Conservation (phyloP, 2,888 invertebrate genomes). For the Lissocephala sabroskyi region DNA sequence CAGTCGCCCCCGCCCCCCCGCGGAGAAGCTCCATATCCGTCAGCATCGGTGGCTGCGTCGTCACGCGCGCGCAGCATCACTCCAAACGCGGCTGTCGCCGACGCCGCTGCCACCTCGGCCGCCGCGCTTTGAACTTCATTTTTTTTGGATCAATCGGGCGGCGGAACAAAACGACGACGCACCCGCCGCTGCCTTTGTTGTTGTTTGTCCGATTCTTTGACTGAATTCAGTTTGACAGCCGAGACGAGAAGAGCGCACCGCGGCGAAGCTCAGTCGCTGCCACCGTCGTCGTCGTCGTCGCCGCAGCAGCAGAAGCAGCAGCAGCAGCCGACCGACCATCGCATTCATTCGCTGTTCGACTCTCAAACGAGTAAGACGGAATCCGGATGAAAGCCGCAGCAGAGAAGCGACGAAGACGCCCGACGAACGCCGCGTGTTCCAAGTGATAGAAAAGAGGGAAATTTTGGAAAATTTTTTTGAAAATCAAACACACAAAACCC, state of each 20-base stretch:
- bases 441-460: slow-evolving; percentile 8
- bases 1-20: slow-evolving; percentile 18
- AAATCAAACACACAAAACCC: slow-evolving; percentile 13
- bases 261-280: neutral
- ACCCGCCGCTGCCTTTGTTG: slow-evolving; percentile 30
- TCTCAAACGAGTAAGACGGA: slow-evolving; percentile 70
- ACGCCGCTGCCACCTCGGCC: too few relatives aligned
- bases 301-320: slow-evolving; percentile 24
- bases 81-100: slow-evolving; percentile 46
- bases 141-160: slow-evolving; percentile 64
- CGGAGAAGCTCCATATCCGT: slow-evolving; percentile 13
- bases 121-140: slow-evolving; percentile 58
- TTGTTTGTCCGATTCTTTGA: slow-evolving; percentile 52
- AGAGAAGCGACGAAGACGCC: slow-evolving; percentile 20
- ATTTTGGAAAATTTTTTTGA: slow-evolving; percentile 4
- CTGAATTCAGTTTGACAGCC: slow-evolving; percentile 65
- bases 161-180: slow-evolving; percentile 25
- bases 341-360: slow-evolving; percentile 70
- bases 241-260: slow-evolving; percentile 13
- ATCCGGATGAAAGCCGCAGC: slow-evolving; percentile 49
- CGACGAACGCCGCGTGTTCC: slow-evolving; percentile 42
- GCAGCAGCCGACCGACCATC: slow-evolving; percentile 48
- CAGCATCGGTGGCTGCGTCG: slow-evolving; percentile 5
- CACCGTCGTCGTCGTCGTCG: neutral
- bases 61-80: slow-evolving; percentile 8